A percentile compares a stretch with the other conserved stretches of the same genome.
Conservation (phyloP, 2,888 invertebrate genomes). For the Pegoplata infirma region DNA sequence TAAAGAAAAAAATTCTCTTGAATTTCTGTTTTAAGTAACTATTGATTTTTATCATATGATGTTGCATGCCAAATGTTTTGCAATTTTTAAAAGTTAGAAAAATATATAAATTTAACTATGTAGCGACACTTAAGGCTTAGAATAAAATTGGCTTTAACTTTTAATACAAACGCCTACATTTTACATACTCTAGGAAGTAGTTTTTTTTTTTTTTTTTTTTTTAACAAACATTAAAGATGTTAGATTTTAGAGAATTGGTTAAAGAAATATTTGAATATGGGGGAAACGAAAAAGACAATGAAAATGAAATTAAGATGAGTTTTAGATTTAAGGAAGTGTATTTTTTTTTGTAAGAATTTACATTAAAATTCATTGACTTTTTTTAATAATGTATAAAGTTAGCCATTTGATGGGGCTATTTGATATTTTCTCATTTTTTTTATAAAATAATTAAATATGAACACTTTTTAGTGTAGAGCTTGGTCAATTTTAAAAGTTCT, state of each 20-base stretch:
- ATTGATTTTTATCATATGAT: constrained; percentile 55
- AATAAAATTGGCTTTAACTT: constrained; percentile 12
- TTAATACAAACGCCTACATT: constrained; percentile 46
- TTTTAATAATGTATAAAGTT: too few species aligned
- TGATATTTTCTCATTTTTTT: too few species aligned
- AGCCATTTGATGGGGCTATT: too few species aligned
- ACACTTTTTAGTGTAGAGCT: too few species aligned
- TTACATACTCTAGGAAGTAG: constrained; percentile 4
- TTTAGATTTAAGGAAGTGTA: background rate
- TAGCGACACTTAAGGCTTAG: constrained; percentile 41
- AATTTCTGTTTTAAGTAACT: constrained; percentile 54
- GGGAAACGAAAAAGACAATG: constrained; percentile 7
- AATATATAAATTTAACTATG: background rate
- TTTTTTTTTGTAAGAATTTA: background rate
- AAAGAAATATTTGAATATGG: constrained; percentile 24
- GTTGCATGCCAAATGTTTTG: constrained; percentile 55
- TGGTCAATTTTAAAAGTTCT: too few species aligned
- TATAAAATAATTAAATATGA: too few species aligned
- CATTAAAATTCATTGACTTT: background rate
- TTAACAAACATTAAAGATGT: constrained; percentile 35
- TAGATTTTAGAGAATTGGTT: constrained; percentile 35
- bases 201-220: too few species aligned
- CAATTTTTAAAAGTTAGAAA: background rate
- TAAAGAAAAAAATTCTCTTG: constrained; percentile 46
- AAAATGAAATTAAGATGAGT: constrained; percentile 36